Percentiles rank a stretch among this genome's conserved stretches.
phyloP scores from a whole-genome alignment of 2,888 invertebrate genomes.

The Nomada fabriciana region DNA sequence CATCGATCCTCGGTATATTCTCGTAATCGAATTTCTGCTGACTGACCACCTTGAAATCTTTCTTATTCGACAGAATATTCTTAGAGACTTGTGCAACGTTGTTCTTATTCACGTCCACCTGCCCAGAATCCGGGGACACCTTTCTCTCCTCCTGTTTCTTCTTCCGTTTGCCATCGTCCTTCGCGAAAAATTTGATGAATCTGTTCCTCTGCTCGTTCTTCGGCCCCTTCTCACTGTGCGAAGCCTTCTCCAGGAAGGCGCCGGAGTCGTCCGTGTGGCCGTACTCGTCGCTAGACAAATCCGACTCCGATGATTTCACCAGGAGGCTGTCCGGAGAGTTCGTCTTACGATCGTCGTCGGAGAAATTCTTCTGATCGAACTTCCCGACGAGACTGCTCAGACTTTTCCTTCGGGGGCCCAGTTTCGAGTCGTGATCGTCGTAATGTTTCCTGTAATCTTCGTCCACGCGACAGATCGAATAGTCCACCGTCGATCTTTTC shows the following conservation, averaged over 20 bases:
- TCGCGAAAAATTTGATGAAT: slow-evolving; percentile 80
- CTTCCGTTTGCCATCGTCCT: slow-evolving; percentile 78
- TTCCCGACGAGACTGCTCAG: slow-evolving; percentile 58
- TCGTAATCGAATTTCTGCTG: slow-evolving; percentile 82
- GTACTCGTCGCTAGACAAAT: slow-evolving; percentile 84
- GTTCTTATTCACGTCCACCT: slow-evolving; percentile 82
- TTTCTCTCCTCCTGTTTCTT: slow-evolving; percentile 80
- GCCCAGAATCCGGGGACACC: slow-evolving; percentile 71
- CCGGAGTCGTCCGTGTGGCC: slow-evolving; percentile 85
- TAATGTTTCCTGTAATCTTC: slow-evolving; percentile 79
- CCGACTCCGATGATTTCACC: slow-evolving; percentile 83
- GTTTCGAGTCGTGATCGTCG: slow-evolving; percentile 74
- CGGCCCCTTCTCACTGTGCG: slow-evolving; percentile 75
- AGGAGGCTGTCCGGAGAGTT: slow-evolving; percentile 84
- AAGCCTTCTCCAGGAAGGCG: slow-evolving; percentile 85
- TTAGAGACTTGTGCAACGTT: slow-evolving; percentile 69
- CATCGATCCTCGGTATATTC: slow-evolving; percentile 82
- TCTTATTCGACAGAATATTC: slow-evolving; percentile 38
- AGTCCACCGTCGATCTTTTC: slow-evolving; percentile 64
- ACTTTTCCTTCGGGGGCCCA: slow-evolving; percentile 63
- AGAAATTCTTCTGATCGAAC: slow-evolving; percentile 71
- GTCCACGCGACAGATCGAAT: slow-evolving; percentile 60
- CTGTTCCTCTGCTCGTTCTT: slow-evolving; percentile 73
- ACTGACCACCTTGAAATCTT: slow-evolving; percentile 44
- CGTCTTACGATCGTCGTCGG: slow-evolving; percentile 83